Base-by-base conservation (phyloP, 2,797 vertebrate genomes). In the Leptoclinus maculatus region DNA sequence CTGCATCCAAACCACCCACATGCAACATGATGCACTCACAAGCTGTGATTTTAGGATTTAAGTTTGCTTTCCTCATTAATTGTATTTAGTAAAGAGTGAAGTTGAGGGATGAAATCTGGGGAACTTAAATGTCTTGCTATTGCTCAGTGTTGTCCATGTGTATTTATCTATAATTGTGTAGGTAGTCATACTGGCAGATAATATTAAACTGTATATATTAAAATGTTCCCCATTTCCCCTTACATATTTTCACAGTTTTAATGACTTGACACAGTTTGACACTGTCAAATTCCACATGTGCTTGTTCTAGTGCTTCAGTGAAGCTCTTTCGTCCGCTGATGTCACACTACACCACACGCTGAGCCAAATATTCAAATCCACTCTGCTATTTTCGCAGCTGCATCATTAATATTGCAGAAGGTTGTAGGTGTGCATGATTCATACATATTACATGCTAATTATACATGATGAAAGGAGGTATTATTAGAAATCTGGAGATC, bases 381-480 rank as follows among this genome's bases (percentile, higher is more conserved):
- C 51, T 41, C 74, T 49, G 80, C 12, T 41, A 53, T 70, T 79
- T 83, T 71, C 63, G 49, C 63, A 73, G 69, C 81, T 79, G 70
- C 65, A 70, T 56, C 69, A 80, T 80, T 80, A 85, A 82, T 80
- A 81, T 60, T 77, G 57, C 79, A 83, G 34, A 60, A 12, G 69
- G 60, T 38, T 82, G 78, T 78, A 74, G 78, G 80, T 83, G 82
- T 82, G 62, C 59, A 79, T 84, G 45, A 73, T 77, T 86, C 75
- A 80, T 80, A 75, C 69, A 53, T 41, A 49, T 69, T 69, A 77
- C 12, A 19, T 39, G 58, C 49, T 58, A 73, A 83, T 82, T 82
- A 74, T 23, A 73, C 29, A 72, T 51, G 59, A 64, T 14, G 70
- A 72, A 34, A 80, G 69, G 3, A 85, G 60, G 69, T 62, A 72